These are phyloP conservation scores for Syngnathus rostellatus DNA, from an alignment of 2,797 vertebrate genomes.

Conservation along the genomic window DNA sequence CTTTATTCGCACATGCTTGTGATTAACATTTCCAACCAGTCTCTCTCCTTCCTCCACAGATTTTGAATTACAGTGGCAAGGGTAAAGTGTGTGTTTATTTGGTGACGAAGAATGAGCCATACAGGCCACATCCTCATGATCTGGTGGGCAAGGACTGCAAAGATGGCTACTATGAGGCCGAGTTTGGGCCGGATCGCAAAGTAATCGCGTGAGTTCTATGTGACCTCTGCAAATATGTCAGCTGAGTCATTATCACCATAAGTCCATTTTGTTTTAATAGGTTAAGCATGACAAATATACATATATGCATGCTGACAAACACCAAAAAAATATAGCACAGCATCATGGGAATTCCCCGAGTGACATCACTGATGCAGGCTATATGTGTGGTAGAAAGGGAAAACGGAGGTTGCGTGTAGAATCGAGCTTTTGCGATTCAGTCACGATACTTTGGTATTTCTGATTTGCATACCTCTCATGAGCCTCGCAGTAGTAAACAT, in stretches of 20 bases:
- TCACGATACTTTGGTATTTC: constrained; percentile 29
- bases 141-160: constrained; percentile 96
- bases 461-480: constrained; percentile 27
- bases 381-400: constrained; percentile 35
- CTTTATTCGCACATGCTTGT: background rate
- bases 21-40: background rate
- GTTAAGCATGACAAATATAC: constrained; percentile 17
- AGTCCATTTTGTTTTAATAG: background rate
- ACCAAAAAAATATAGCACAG: constrained; percentile 29
- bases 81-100: constrained; percentile 87
- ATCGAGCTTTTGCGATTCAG: constrained; percentile 30
- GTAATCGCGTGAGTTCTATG: constrained; percentile 85
- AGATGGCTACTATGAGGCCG: constrained; percentile 93
- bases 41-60: constrained; percentile 54
- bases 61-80: constrained; percentile 82
- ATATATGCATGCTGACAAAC: constrained; percentile 14
- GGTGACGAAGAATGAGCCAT: constrained; percentile 92
- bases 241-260: background rate
- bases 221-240: background rate
- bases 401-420: constrained; percentile 27
- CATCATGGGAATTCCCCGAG: constrained; percentile 62
- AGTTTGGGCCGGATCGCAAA: constrained; percentile 89
- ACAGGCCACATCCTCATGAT: constrained; percentile 93
- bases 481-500: constrained; percentile 10
- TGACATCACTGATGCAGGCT: constrained; percentile 57